Evolutionary conservation across 2,113 vertebrate genomes (phyloP), one percentile per base, ranked within the genome.

Genomic region (Corynorhinus townsendii): DNA sequence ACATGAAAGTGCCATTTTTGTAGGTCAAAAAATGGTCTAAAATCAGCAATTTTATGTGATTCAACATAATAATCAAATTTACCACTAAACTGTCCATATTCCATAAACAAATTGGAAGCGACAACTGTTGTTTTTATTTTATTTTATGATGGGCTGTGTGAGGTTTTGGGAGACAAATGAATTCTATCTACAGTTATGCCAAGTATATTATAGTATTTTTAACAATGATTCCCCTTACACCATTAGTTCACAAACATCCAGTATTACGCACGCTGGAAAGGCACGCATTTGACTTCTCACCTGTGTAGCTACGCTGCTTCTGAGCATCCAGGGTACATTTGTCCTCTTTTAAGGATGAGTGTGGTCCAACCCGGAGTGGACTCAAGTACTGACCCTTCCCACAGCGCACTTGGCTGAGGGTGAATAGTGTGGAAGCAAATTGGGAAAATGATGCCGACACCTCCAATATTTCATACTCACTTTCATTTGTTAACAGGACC

Each of bases 61-160:
- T 77, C 35, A 28, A 72, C 43, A 40, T 93, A 81, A 82, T 90
- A 92, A 90, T 95, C 95, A 68, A 90, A 93, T 96, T 90, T 96
- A 56, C 96, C 73, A 43, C 69, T 82, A 33, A 83, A 30, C 35
- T 8, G 4, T 59, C 90, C 85, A 68, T 64, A 84, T 30, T 90
- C 66, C 17, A 30, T 93, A 86, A 76, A 72, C 69, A 95, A 86
- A 92, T 90, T 79, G 92, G 84, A 96, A 88, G 86, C 1, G 85
- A 90, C 87, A 96, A 15, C 28, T 83, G 2, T 89, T 45, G 52
- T 54, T 76, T 52, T 95, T 77, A 0, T 96, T 77, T 76, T 47
- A 0, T 79, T 93, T 92, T 91, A 3, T 56, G 72, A 52, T 79
- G 68, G 17, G 17, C 28, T 82, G 14, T 33, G 28, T 77, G 81